Evolutionary conservation across 2,113 vertebrate species (phyloP).

Genomic region (Esox niger): DNA sequence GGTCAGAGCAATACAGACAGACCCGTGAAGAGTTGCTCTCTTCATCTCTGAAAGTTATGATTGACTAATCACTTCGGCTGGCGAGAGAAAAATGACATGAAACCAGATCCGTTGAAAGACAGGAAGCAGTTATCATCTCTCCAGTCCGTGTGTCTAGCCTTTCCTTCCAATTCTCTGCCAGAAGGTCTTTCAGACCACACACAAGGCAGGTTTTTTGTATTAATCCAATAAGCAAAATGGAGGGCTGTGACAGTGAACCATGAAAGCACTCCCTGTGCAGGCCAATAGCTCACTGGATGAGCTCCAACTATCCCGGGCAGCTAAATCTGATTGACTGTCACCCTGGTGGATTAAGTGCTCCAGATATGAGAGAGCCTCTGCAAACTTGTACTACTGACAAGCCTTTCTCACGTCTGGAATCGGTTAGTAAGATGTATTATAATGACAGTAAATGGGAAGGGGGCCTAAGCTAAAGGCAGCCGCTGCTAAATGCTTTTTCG

Average conservation of each 20-base stretch:
- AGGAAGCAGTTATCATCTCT: too few species aligned
- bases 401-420: neutral
- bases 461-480: too few species aligned
- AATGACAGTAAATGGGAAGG: too few species aligned
- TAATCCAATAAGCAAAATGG: constrained; percentile 47
- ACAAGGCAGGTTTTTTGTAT: constrained; percentile 18
- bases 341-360: constrained; percentile 45
- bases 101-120: too few species aligned
- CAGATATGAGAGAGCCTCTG: constrained; percentile 4
- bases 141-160: too few species aligned
- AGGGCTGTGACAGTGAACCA: constrained; percentile 25
- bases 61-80: too few species aligned
- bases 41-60: too few species aligned
- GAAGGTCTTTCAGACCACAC: neutral
- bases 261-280: constrained; percentile 32
- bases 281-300: constrained; percentile 48
- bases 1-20: neutral
- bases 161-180: too few species aligned
- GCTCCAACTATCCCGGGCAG: constrained; percentile 19
- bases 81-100: too few species aligned
- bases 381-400: neutral
- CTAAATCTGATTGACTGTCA: constrained; percentile 17
- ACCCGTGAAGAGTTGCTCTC: too few species aligned
- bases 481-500: too few species aligned
- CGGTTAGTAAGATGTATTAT: too few species aligned